A percentile compares a stretch with the other conserved stretches of the same genome.
Conservation (phyloP, 2,888 invertebrate genomes). For the Idaea biselata region DNA sequence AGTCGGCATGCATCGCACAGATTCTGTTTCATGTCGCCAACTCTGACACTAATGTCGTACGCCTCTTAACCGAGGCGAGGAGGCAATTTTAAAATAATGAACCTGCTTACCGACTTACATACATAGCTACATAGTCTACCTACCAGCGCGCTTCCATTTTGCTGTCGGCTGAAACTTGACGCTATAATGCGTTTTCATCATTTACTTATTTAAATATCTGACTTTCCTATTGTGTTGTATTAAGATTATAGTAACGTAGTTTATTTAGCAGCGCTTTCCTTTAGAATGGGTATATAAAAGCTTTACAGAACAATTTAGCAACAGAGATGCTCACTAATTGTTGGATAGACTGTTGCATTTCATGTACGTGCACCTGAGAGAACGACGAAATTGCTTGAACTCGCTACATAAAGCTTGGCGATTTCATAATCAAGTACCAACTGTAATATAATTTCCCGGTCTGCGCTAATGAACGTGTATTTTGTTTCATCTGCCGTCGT, state of each 20-base stretch:
- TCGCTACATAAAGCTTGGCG: slow-evolving; percentile 47
- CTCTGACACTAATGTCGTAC: slow-evolving; percentile 49
- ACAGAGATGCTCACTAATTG: slow-evolving; percentile 41
- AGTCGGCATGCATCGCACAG: slow-evolving; percentile 64
- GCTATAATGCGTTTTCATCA: neutral
- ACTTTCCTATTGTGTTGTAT: neutral
- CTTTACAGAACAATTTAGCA: slow-evolving; percentile 19
- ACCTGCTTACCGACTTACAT: slow-evolving; percentile 33
- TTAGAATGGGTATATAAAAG: neutral
- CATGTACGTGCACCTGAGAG: slow-evolving; percentile 27
- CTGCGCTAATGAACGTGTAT: slow-evolving; percentile 75
- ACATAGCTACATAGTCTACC: neutral
- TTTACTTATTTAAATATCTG: neutral
- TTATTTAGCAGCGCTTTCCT: neutral
- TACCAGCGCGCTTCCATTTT: neutral
- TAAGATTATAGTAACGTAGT: neutral
- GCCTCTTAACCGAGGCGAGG: slow-evolving; percentile 44
- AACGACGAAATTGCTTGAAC: slow-evolving; percentile 37
- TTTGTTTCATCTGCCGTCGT: slow-evolving; percentile 70
- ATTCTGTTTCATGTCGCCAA: slow-evolving; percentile 61
- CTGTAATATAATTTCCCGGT: slow-evolving; percentile 71
- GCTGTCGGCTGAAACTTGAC: neutral
- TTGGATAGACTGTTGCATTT: slow-evolving; percentile 29
- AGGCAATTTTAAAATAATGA: slow-evolving; percentile 53
- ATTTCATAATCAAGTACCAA: slow-evolving; percentile 69